Conservation (phyloP, 1,140 invertebrate species). For the Ceratina australensis region DNA sequence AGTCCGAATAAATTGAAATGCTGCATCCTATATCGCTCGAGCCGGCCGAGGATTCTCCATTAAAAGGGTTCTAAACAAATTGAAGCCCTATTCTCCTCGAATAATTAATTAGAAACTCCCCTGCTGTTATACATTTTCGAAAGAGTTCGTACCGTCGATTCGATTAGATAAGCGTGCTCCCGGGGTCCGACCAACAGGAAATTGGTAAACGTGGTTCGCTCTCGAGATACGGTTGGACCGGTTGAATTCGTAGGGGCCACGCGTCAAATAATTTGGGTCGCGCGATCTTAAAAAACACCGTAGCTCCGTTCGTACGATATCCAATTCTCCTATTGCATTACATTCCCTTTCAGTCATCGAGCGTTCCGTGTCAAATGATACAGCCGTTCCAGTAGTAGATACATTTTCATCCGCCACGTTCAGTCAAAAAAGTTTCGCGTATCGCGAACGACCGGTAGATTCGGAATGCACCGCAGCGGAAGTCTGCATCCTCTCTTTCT, state of each 20-base stretch:
- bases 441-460: no score
- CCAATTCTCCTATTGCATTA: neutral
- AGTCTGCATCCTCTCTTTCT: constrained; percentile 1
- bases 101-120: neutral
- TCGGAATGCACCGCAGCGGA: constrained; percentile 3
- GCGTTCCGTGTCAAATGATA: neutral
- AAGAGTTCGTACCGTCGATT: neutral
- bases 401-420: no score
- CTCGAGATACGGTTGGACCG: constrained; percentile 10
- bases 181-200: no score
- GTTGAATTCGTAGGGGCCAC: constrained; percentile 40
- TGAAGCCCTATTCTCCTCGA: neutral
- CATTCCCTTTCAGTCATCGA: neutral
- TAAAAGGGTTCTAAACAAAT: neutral
- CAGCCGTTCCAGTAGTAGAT: neutral
- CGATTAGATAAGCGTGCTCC: neutral
- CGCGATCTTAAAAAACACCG: no score
- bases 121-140: no score
- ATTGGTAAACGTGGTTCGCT: constrained; percentile 14
- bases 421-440: no score
- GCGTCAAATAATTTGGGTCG: constrained; percentile 56
- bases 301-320: no score
- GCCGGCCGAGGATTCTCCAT: neutral
- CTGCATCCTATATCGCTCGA: neutral
- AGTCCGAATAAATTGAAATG: constrained; percentile 7